phyloP scores from a whole-genome alignment of 2,888 invertebrate genomes.

The Argyra leucocephala region DNA sequence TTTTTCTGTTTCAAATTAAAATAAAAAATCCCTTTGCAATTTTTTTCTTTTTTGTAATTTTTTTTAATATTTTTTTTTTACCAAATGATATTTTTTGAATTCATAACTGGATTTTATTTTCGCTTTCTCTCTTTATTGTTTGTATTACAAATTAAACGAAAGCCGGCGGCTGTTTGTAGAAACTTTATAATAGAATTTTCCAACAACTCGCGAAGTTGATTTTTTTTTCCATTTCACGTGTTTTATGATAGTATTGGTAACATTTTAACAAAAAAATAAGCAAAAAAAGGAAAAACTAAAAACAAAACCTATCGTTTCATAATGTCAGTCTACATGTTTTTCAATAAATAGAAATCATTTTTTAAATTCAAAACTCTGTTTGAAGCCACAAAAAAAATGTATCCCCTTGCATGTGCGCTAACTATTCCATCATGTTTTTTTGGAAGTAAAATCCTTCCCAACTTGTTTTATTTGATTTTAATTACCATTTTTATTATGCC shows the following conservation, averaged over 20 bases:
- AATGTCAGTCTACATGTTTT: no score
- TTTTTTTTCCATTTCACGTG: background rate
- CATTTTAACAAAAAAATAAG: no score
- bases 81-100: background rate
- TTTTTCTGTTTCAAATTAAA: slow-evolving; percentile 1
- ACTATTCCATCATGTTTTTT: no score
- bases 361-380: no score
- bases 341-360: no score
- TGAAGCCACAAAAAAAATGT: no score
- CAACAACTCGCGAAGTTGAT: background rate
- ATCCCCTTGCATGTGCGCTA: no score
- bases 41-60: background rate
- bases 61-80: background rate
- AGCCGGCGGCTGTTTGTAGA: background rate
- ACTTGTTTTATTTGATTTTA: no score
- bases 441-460: no score
- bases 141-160: slow-evolving; percentile 3
- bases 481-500: no score
- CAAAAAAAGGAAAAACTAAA: no score
- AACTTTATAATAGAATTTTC: slow-evolving; percentile 3
- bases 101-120: background rate
- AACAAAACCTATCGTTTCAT: no score
- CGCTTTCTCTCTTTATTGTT: background rate
- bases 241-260: background rate
- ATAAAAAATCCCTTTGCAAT: slow-evolving; percentile 6